Conservation (phyloP, 2,113 vertebrate genomes). For the Apteryx mantelli region DNA sequence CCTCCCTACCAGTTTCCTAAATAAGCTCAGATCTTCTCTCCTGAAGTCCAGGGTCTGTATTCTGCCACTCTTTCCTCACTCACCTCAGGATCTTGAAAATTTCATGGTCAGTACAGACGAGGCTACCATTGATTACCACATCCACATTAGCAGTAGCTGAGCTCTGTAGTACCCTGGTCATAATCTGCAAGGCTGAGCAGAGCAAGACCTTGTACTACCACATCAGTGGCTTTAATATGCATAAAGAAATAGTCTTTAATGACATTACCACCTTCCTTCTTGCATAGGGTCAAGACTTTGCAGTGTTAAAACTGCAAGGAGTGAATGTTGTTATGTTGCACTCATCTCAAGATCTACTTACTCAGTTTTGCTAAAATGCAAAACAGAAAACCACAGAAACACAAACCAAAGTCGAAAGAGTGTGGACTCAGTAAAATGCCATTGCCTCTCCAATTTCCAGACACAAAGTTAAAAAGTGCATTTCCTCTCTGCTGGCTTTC, state of each 20-base stretch:
- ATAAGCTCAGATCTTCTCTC: neutral
- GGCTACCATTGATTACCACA: neutral
- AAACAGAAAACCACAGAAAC: neutral
- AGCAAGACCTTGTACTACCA: neutral
- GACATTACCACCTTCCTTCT: neutral
- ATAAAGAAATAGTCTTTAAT: neutral
- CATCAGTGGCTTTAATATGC: neutral
- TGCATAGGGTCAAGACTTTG: neutral
- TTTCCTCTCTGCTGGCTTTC: neutral
- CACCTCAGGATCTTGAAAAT: neutral
- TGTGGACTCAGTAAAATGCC: neutral
- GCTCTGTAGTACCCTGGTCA: neutral
- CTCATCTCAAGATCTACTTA: neutral
- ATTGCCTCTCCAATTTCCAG: fast-evolving
- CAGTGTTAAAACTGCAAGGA: neutral
- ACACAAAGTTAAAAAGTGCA: neutral
- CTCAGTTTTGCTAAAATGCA: neutral
- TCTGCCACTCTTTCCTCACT: neutral
- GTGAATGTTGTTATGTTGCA: neutral
- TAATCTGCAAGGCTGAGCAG: neutral
- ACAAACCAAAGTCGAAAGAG: neutral
- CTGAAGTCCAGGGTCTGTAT: neutral
- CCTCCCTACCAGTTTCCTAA: neutral
- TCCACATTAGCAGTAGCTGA: neutral
- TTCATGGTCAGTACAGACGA: neutral